phyloP scores from a whole-genome alignment of 2,113 vertebrate genomes.

The Lonchura striata region DNA sequence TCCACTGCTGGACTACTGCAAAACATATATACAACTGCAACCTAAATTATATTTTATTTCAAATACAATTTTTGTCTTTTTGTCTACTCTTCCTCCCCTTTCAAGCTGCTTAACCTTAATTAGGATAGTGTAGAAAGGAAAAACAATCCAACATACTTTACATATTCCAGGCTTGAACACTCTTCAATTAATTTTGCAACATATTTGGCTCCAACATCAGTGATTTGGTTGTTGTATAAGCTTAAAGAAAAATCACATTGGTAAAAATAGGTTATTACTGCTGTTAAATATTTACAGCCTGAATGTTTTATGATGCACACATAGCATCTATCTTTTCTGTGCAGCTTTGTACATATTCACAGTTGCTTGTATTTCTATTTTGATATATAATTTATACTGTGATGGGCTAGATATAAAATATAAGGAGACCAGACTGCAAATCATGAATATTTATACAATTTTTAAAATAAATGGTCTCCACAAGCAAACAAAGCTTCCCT shows the following conservation, averaged over 20 bases:
- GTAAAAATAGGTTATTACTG: slow-evolving; percentile 30
- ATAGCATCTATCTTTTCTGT: background rate
- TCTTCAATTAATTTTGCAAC: slow-evolving; percentile 87
- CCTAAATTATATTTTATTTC: background rate
- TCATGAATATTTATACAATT: background rate
- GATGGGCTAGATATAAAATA: background rate
- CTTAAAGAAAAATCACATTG: slow-evolving; percentile 70
- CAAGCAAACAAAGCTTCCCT: background rate
- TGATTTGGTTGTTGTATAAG: slow-evolving; percentile 93
- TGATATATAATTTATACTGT: background rate
- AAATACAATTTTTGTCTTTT: background rate
- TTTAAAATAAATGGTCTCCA: background rate
- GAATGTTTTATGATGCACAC: background rate
- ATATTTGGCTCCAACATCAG: slow-evolving; percentile 85
- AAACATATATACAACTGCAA: background rate
- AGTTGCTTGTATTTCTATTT: background rate
- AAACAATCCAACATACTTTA: slow-evolving; percentile 82
- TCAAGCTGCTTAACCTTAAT: background rate
- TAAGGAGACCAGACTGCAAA: background rate
- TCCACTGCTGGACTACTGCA: background rate
- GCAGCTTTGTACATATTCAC: background rate
- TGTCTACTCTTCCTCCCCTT: background rate
- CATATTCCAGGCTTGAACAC: slow-evolving; percentile 79
- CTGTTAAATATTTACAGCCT: slow-evolving; percentile 17
- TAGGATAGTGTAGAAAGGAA: background rate